phyloP scores from a whole-genome alignment of 2,113 vertebrate species.

The Ictidomys tridecemlineatus region DNA sequence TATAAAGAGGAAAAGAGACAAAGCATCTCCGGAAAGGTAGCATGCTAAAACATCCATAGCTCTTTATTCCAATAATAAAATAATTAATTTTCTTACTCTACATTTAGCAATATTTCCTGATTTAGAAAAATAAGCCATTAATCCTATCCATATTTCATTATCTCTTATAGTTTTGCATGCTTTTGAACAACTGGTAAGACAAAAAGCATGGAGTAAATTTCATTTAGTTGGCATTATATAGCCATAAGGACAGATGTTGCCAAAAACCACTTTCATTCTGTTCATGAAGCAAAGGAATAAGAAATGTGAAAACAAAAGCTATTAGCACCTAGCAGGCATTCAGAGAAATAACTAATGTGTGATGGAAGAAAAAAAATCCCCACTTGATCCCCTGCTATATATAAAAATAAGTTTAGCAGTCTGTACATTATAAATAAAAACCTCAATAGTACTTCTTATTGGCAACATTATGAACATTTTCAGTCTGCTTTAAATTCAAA shows the following conservation, averaged over 20 bases:
- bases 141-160: neutral
- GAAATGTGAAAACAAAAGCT: constrained; percentile 35
- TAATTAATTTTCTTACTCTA: neutral
- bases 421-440: constrained; percentile 24
- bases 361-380: neutral
- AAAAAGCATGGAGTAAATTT: neutral
- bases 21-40: neutral
- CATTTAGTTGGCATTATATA: neutral
- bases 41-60: neutral
- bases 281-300: neutral
- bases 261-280: constrained; percentile 23
- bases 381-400: neutral
- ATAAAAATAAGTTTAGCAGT: constrained; percentile 20
- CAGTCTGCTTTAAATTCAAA: constrained; percentile 52
- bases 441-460: neutral
- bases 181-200: constrained; percentile 22
- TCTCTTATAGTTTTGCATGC: neutral
- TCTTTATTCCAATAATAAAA: constrained; percentile 1
- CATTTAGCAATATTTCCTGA: constrained; percentile 2
- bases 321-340: neutral
- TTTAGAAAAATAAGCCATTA: constrained; percentile 45
- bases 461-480: neutral
- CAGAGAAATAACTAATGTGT: constrained; percentile 6
- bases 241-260: neutral
- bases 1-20: neutral